Evolutionary conservation across 2,113 vertebrate genomes (phyloP), one percentile per base, ranked within the genome.

Genomic region (Oxygymnocypris stewartii): DNA sequence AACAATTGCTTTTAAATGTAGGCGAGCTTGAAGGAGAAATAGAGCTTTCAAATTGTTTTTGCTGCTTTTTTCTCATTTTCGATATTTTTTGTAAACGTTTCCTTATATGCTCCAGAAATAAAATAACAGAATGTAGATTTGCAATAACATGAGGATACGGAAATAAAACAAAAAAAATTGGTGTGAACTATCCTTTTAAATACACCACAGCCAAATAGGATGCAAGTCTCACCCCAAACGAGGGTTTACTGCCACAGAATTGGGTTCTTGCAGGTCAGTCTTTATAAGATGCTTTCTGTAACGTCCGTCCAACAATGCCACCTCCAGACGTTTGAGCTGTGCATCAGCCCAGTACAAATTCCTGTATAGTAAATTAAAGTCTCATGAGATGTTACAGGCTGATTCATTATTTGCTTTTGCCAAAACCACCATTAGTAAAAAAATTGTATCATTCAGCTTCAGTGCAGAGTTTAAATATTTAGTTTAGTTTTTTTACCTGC

Each of bases 341-440:
- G 97, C 92, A 93, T 99, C 98, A 44, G 98, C 97, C 98, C 98
- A 99, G 91, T 99, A 99, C 93, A 99, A 96, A 92, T 99, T 98
- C 85, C 98, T 99, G 88, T 28, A 86, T 4, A 89, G 74, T 35
- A n/a, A 79, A 84, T 83, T 76, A 51, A 84, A 42, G 11, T 3
- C 8, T 47, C 9, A 20, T 28, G 42, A 69, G 83, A n/a, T 12
- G 51, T 57, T 20, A 49, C 20, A 31, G 40, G 20, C 59, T 69
- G n/a, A 73, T 31, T 31, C 11, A 63, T 74, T 31, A 57, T 84
- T 6, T 71, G 23, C 1, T 77, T 1, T 77, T 47, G 44, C 9
- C 49, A 31, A 57, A 35, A 11, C 47, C 10, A 35, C 13, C 35
- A 42, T 61, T 61, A 44, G 80, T 16, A 69, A n/a, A n/a, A n/a